A percentile compares a stretch with the other conserved stretches of the same genome.
Evolutionary conservation across 1,140 invertebrate genomes (phyloP).

Genomic region (Hirudo medicinalis): DNA sequence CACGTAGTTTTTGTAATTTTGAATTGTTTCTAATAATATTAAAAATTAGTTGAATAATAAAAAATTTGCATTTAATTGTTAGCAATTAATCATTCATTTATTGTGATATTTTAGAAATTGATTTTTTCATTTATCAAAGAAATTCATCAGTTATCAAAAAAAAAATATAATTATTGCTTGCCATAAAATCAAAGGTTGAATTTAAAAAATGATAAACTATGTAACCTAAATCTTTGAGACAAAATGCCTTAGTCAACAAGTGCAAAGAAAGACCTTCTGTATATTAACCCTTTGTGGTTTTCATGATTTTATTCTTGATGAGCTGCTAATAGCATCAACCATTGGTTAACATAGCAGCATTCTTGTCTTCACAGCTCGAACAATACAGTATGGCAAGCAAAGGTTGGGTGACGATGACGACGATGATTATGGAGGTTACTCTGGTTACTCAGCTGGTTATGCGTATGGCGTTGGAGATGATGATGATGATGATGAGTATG

Average conservation of each 20-base stretch:
- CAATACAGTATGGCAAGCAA: background rate
- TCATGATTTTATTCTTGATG: background rate
- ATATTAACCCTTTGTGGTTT: background rate
- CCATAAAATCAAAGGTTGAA: background rate
- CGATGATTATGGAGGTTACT: constrained; percentile 38
- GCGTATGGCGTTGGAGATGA: background rate
- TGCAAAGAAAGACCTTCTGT: background rate
- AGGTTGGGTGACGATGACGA: background rate
- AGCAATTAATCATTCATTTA: too few species aligned
- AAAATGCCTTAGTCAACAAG: background rate
- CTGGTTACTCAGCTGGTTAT: too few species aligned
- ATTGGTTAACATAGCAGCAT: too few species aligned
- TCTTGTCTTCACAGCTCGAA: constrained; percentile 12
- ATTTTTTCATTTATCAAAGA: too few species aligned
- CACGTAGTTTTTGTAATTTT: constrained; percentile 1
- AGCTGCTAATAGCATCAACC: constrained; percentile 2
- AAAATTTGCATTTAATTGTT: too few species aligned
- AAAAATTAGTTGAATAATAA: too few species aligned
- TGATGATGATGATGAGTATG: constrained; percentile 43
- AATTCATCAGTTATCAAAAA: too few species aligned
- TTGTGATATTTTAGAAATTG: background rate
- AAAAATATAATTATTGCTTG: too few species aligned
- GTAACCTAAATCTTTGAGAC: constrained; percentile 4
- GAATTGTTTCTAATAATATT: constrained; percentile 19
- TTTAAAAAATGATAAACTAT: constrained; percentile 11